These are phyloP conservation scores for Neomonachus schauinslandi DNA, from an alignment of 2,113 vertebrate species.

Conservation along the genomic window DNA sequence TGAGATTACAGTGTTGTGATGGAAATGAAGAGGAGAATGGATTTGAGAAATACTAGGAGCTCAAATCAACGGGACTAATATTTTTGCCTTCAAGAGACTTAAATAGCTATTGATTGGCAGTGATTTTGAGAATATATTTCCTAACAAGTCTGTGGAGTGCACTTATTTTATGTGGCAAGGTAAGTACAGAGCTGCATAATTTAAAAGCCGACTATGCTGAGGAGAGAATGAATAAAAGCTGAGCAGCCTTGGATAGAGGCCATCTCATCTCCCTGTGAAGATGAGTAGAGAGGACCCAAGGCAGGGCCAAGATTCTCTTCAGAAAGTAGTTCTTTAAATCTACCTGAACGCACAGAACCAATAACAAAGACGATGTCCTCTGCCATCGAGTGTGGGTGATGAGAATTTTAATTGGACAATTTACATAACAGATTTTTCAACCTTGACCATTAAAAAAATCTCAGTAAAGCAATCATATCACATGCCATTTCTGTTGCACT, in stretches of 20 bases:
- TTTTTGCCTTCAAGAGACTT: neutral
- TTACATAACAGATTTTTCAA: constrained; percentile 14
- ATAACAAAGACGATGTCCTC: neutral
- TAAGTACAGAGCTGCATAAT: neutral
- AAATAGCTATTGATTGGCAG: constrained; percentile 50
- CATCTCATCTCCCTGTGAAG: neutral
- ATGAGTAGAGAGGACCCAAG: neutral
- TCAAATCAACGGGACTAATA: neutral
- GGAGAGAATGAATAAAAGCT: constrained; percentile 35
- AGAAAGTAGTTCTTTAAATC: constrained; percentile 52
- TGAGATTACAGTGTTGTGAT: neutral
- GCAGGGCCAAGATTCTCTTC: neutral
- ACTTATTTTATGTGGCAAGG: constrained; percentile 54
- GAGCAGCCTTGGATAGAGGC: neutral
- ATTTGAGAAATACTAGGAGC: neutral
- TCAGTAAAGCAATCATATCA: neutral
- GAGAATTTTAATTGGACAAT: constrained; percentile 43
- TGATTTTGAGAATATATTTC: constrained; percentile 45
- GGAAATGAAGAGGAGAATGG: neutral
- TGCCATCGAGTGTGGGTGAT: neutral
- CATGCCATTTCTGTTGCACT: neutral
- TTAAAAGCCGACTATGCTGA: constrained; percentile 37
- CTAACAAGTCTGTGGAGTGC: neutral
- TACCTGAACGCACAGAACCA: neutral
- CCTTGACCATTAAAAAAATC: neutral